These are phyloP conservation scores for Drosophila triauraria DNA, from an alignment of 1,140 invertebrate genomes.

Conservation along the genomic window DNA sequence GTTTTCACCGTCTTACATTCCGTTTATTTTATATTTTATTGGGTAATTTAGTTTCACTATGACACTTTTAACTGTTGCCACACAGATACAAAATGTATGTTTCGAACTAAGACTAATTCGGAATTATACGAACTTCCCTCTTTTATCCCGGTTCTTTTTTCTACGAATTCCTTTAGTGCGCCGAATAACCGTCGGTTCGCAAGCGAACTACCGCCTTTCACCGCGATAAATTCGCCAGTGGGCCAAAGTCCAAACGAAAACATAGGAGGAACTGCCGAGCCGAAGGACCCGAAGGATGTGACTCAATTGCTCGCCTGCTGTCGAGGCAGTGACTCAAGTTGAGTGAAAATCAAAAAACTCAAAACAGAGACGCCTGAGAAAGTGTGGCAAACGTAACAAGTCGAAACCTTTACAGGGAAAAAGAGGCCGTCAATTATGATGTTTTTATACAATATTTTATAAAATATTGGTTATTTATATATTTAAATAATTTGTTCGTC, in stretches of 20 bases:
- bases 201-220: constrained; percentile 66
- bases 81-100: not conserved
- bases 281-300: too few species aligned
- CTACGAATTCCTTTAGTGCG: constrained; percentile 10
- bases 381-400: too few species aligned
- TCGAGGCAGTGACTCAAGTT: not conserved
- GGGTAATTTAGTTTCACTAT: not conserved
- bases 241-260: constrained; percentile 38
- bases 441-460: too few species aligned
- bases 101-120: not conserved
- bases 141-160: not conserved
- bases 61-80: not conserved
- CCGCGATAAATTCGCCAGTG: constrained; percentile 52
- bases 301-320: not conserved
- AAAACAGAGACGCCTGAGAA: not conserved
- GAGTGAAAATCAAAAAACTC: constrained; percentile 2
- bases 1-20: too few species aligned
- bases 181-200: too few species aligned
- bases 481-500: too few species aligned
- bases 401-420: too few species aligned
- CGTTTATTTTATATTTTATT: too few species aligned
- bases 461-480: too few species aligned
- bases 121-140: constrained; percentile 18
- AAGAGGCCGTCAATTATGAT: too few species aligned
- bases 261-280: constrained; percentile 30